Evolutionary conservation across 2,797 vertebrate species (phyloP).

Genomic region (Acropternis orthonyx): DNA sequence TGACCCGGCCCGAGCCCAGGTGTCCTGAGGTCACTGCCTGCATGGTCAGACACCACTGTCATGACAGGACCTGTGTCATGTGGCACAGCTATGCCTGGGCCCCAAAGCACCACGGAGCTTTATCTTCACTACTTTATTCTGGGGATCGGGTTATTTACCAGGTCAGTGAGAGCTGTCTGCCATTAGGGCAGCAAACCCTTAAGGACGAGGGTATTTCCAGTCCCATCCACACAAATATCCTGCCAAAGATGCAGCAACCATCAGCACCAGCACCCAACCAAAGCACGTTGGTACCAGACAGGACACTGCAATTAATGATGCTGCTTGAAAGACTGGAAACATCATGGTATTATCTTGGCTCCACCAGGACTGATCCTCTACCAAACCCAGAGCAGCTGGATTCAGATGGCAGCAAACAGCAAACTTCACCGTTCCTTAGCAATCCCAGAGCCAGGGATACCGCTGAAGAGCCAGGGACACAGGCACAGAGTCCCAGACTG

Average conservation of each 20-base stretch:
- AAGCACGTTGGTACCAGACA: background rate
- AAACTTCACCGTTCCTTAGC: background rate
- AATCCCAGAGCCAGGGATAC: background rate
- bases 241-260: background rate
- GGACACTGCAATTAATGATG: background rate
- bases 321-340: background rate
- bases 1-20: background rate
- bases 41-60: background rate
- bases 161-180: background rate
- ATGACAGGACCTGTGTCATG: rapidly evolving
- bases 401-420: background rate
- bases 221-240: background rate
- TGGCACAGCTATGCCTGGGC: background rate
- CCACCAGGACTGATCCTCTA: background rate
- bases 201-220: background rate
- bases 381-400: background rate
- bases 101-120: background rate
- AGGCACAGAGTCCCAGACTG: background rate
- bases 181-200: background rate
- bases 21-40: background rate
- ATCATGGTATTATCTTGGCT: background rate
- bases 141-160: background rate
- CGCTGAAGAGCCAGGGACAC: background rate
- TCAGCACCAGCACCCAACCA: background rate
- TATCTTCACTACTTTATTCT: background rate